Percentiles rank a stretch among this genome's conserved stretches.
Evolutionary conservation across 1,140 invertebrate species (phyloP).

Genomic region (Caerostris extrusa): DNA sequence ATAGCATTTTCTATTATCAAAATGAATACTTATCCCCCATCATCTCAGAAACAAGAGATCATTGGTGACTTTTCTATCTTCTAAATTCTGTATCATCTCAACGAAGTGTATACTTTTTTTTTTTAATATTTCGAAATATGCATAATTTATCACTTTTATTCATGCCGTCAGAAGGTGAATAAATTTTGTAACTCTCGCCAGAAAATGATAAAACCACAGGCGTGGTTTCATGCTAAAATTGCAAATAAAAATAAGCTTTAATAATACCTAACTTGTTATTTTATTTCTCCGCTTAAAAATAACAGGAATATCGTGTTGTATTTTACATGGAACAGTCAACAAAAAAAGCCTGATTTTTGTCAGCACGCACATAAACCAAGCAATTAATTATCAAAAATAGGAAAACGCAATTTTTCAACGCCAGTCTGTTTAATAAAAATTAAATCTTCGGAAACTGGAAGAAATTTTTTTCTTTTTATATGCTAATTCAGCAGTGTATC

Average conservation of each 20-base stretch:
- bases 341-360: conserved; percentile 6
- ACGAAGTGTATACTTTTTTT: background rate
- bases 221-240: background rate
- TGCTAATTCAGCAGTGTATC: background rate
- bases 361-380: background rate
- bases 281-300: background rate
- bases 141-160: background rate
- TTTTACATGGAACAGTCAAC: background rate
- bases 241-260: background rate
- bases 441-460: background rate
- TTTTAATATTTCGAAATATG: background rate
- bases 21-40: too few species aligned
- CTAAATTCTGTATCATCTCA: background rate
- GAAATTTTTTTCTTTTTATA: conserved; percentile 27
- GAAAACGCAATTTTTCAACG: conserved; percentile 21
- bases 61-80: background rate
- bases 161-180: background rate
- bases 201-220: background rate
- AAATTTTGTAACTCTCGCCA: background rate
- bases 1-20: too few species aligned
- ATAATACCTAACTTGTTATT: background rate
- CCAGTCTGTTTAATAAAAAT: background rate
- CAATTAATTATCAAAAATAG: conserved; percentile 61
- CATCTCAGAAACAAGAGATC: background rate
- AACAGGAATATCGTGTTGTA: background rate